Percentiles rank a stretch among this genome's conserved stretches.
These are phyloP conservation scores for Globicephala melas DNA, from an alignment of 2,113 vertebrate genomes.

Conservation along the genomic window DNA sequence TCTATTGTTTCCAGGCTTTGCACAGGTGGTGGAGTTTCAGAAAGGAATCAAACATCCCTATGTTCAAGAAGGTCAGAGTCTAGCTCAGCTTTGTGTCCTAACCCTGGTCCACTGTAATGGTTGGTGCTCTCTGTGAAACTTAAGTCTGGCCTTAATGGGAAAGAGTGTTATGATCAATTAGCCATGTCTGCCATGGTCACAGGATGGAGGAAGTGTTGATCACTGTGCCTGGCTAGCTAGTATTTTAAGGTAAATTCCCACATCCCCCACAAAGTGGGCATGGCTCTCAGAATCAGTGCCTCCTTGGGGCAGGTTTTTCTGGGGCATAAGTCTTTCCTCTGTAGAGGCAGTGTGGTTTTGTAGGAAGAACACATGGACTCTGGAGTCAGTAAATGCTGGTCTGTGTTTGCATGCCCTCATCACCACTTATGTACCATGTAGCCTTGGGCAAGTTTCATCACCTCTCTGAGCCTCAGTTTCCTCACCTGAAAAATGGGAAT, in stretches of 20 bases:
- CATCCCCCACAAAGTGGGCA: accelerated
- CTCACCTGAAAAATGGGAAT: background rate
- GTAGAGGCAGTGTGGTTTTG: background rate
- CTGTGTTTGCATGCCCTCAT: background rate
- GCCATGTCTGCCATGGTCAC: background rate
- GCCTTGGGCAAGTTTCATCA: background rate
- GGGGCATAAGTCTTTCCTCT: background rate
- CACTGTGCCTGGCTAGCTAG: background rate
- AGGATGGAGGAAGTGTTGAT: background rate
- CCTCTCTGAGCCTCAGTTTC: background rate
- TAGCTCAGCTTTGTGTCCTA: background rate
- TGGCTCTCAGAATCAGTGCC: background rate
- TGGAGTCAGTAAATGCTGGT: background rate
- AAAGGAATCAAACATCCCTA: background rate
- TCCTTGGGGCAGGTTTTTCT: background rate
- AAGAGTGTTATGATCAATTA: background rate
- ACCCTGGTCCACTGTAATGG: background rate
- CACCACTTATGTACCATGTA: background rate
- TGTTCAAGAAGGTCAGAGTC: background rate
- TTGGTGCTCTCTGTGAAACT: background rate
- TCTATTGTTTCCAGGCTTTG: background rate
- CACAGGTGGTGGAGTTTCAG: background rate
- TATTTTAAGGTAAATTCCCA: background rate
- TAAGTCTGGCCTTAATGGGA: background rate
- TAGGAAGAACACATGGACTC: background rate